Base-by-base conservation (phyloP, 1,140 invertebrate species). In the Drosophila repletoides region DNA sequence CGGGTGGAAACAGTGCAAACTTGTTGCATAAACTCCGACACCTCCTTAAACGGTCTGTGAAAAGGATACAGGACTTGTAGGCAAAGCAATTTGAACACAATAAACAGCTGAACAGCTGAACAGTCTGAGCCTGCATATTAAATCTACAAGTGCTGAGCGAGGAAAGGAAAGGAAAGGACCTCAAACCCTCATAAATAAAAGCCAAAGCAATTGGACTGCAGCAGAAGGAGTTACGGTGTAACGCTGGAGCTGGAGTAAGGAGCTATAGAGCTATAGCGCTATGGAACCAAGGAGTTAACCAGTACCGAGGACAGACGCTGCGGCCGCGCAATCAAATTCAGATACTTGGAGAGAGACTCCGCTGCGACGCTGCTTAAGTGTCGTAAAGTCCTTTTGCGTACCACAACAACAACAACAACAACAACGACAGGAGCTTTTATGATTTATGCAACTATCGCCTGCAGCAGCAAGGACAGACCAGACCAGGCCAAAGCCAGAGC, bases 391-490 rank as follows among this genome's bases (percentile, higher is more conserved):
- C 67, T 76, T 65, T 64, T 51, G 59, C 59, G 66, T 40, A 36
- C 22, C 34, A 45, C 68, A 59, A 48, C 67, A 65, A 45, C 67
- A 75, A 71, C 65, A 38, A 52, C 46, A 58, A 33, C 49, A 61
- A 28, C 26, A 45, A 48, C 46, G 36, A 15, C 59, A 56, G 48
- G 53, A 60, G 70, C 65, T 86, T 86, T 86, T 86, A 86, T 86
- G 80, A 86, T 86, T 86, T 86, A 86, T 86, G 80, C 80, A 86
- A 86, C 80, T 86, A 87, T 86, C 75, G 75, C 80, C 81, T 86
- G 80, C 80, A 86, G 80, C 76, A n/a, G n/a, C 45, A 28, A 29
- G 28, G 29, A 9, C 59, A 22, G 26, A 19, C 6, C 9, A 41
- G 15, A 14, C 12, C 2, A 6, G 9, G 10, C 15, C 45, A 5